Evolutionary conservation across 2,888 invertebrate genomes (phyloP), one percentile per base, ranked within the genome.

Genomic region (Antitype chi): DNA sequence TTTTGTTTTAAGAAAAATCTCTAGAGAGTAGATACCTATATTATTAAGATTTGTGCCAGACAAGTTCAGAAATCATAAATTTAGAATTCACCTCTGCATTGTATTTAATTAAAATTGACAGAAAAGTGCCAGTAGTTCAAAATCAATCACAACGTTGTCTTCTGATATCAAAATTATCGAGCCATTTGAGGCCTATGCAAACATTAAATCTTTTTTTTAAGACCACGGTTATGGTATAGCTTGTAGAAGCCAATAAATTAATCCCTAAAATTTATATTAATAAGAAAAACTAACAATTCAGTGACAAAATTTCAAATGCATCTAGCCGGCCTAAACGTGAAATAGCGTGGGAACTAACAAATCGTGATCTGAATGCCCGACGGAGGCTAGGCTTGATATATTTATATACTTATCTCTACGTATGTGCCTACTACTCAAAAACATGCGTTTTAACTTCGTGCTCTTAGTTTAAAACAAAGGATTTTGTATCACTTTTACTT

Each of bases 351-450:
- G 89, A 89, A 85, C 15, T 32, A 1, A 49, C 57, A 32, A 68
- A 13, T 89, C 88, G 88, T 89, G 88, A 87, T 81, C 70, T 55
- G 76, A 85, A 80, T 87, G 81, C 76, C 62, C 76, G 70, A 43
- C 78, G 52, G 68, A 74, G 77, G 32, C 64, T 76, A 43, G 75
- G 78, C 82, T 74, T 78, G 84, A 69, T 74, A 77, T 71, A 80
- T 83, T 74, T 78, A 79, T 76, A 78, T 76, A 78, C 69, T 74
- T 78, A 88, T 77, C 78, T 78, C 23, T n/a, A 13, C 20, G 20
- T 59, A 57, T 49, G 6, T 70, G 4, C 11, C 7, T 38, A 7
- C 7, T 28, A 7, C 7, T 28, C 20, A 70, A 52, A 69, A 74
- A 52, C 20, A 74, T 82, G 59, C 71, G 52, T 85, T 25, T 49